These are phyloP conservation scores for Sebastes steindachneri DNA, from an alignment of 2,797 vertebrate genomes.

Conservation along the genomic window DNA sequence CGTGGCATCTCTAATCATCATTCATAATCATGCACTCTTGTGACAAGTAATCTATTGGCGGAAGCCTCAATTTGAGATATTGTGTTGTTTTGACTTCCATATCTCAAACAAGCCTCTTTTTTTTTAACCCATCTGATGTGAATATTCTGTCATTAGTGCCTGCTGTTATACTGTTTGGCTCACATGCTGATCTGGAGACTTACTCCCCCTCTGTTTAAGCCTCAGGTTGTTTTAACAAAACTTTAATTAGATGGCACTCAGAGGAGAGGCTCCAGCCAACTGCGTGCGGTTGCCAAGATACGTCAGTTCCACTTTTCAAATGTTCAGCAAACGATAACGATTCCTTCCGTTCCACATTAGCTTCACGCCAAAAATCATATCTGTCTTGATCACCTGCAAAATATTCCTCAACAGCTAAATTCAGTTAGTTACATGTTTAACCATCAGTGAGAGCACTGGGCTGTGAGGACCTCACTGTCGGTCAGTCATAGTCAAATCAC, in stretches of 20 bases:
- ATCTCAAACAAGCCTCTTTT: neutral
- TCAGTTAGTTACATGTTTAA: neutral
- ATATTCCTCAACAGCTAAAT: neutral
- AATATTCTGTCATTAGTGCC: neutral
- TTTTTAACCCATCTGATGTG: neutral
- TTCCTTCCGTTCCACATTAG: neutral
- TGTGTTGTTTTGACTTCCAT: neutral
- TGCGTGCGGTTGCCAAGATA: slow-evolving; percentile 26
- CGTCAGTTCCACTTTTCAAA: slow-evolving; percentile 21
- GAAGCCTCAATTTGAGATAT: neutral
- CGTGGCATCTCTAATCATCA: too few species aligned
- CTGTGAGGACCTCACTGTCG: neutral
- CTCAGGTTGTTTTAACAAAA: slow-evolving; percentile 44
- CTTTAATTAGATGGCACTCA: slow-evolving; percentile 55
- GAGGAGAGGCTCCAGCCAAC: slow-evolving; percentile 34
- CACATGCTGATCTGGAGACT: neutral
- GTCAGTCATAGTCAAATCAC: neutral
- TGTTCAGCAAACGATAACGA: slow-evolving; percentile 22
- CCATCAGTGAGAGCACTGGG: neutral
- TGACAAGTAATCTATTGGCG: neutral
- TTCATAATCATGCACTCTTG: neutral
- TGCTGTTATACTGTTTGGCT: slow-evolving; percentile 16
- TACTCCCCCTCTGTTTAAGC: slow-evolving; percentile 16
- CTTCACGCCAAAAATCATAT: neutral
- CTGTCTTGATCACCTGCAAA: neutral